Conservation (phyloP, 2,888 invertebrate species). For the Serripes groenlandicus region DNA sequence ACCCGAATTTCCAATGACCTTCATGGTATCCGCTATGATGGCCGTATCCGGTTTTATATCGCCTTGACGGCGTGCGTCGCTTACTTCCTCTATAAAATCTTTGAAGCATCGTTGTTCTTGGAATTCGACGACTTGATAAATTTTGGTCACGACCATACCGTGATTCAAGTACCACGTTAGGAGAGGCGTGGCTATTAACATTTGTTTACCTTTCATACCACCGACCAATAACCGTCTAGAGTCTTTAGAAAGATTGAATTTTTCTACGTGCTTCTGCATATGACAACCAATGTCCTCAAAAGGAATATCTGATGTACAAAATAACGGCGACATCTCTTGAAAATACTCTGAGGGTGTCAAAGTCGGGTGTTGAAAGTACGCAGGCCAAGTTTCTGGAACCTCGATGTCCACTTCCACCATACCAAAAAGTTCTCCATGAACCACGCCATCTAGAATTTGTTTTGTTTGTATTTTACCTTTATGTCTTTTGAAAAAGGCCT, state of each 20-base stretch:
- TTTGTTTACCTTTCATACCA: constrained; percentile 49
- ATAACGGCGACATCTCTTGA: constrained; percentile 53
- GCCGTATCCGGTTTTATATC: constrained; percentile 34
- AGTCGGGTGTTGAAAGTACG: constrained; percentile 24
- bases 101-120: constrained; percentile 46
- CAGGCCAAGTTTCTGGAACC: constrained; percentile 38
- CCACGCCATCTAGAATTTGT: constrained; percentile 38
- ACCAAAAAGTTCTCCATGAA: constrained; percentile 35
- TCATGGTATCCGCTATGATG: constrained; percentile 50
- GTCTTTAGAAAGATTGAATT: constrained; percentile 21
- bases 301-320: constrained; percentile 48
- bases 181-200: constrained; percentile 58
- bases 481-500: constrained; percentile 41
- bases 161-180: constrained; percentile 65
- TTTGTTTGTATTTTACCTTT: constrained; percentile 18
- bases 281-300: constrained; percentile 51
- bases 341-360: constrained; percentile 36
- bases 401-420: constrained; percentile 43
- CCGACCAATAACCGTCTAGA: constrained; percentile 49
- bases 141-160: constrained; percentile 53
- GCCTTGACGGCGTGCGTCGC: constrained; percentile 31
- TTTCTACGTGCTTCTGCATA: constrained; percentile 42
- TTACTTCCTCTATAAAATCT: constrained; percentile 33
- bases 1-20: constrained; percentile 41
- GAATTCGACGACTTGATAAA: constrained; percentile 61